These are phyloP conservation scores for Gnathonemus echidnorhynchus DNA, from an alignment of 2,113 vertebrate genomes.

Conservation along the genomic window DNA sequence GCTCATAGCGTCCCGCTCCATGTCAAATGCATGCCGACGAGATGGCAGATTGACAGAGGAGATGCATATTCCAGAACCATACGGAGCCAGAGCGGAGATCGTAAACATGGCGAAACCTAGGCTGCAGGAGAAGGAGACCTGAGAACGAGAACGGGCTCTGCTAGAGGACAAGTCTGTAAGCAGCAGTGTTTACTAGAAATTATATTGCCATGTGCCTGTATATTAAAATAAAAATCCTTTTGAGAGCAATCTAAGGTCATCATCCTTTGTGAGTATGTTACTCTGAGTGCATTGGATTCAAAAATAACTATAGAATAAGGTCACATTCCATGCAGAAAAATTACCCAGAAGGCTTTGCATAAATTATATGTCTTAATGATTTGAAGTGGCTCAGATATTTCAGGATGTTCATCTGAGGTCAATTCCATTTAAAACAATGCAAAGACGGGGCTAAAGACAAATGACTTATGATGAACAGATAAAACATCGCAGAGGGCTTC, in stretches of 20 bases:
- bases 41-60: constrained; percentile 4
- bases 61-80: too few species aligned
- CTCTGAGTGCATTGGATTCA: background rate
- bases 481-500: background rate
- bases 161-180: background rate
- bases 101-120: background rate
- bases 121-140: background rate
- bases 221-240: background rate
- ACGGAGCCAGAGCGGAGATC: background rate
- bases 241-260: background rate
- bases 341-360: background rate
- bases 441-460: background rate
- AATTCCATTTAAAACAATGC: background rate
- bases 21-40: background rate
- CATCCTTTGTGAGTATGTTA: background rate
- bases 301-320: constrained; percentile 1
- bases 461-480: background rate
- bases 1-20: background rate
- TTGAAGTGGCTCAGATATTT: constrained; percentile 4
- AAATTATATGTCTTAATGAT: constrained; percentile 1
- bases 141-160: background rate
- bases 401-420: background rate
- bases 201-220: background rate
- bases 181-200: background rate
- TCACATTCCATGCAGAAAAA: background rate